A percentile compares a stretch with the other conserved stretches of the same genome.
Conservation (phyloP, 30 jellyfish, hydroid and myxozoan genomes). For the Morbakka virulenta region DNA sequence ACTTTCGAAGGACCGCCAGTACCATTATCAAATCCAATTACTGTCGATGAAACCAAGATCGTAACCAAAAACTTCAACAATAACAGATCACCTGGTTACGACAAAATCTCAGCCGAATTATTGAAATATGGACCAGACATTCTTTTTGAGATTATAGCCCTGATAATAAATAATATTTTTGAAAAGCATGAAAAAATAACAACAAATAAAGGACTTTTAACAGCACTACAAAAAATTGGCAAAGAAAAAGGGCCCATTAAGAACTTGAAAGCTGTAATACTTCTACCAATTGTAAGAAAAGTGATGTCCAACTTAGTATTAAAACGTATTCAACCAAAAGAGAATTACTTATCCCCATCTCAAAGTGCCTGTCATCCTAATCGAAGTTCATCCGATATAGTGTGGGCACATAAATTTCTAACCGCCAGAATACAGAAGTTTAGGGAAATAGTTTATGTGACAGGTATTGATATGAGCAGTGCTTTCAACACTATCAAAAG, state of each 20-base stretch:
- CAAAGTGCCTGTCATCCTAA: conserved; percentile 23
- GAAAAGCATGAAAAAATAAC: neutral
- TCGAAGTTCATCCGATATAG: conserved; percentile 29
- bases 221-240: conserved; percentile 13
- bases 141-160: neutral
- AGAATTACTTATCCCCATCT: conserved; percentile 21
- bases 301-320: conserved; percentile 26
- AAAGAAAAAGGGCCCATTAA: conserved; percentile 44
- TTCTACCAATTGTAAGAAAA: conserved; percentile 42
- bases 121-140: conserved; percentile 11
- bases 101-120: neutral
- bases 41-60: neutral
- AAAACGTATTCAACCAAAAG: conserved; percentile 18
- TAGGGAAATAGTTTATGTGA: neutral
- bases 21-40: neutral
- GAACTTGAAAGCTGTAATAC: conserved; percentile 13
- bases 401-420: conserved; percentile 49
- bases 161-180: neutral
- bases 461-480: conserved; percentile 40
- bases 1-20: neutral
- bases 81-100: neutral
- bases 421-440: conserved; percentile 15
- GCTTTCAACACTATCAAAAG: conserved; percentile 14
- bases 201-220: neutral
- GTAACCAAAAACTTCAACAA: neutral